phyloP scores from a whole-genome alignment of 2,113 vertebrate genomes.

The Dicaeum eximium region DNA sequence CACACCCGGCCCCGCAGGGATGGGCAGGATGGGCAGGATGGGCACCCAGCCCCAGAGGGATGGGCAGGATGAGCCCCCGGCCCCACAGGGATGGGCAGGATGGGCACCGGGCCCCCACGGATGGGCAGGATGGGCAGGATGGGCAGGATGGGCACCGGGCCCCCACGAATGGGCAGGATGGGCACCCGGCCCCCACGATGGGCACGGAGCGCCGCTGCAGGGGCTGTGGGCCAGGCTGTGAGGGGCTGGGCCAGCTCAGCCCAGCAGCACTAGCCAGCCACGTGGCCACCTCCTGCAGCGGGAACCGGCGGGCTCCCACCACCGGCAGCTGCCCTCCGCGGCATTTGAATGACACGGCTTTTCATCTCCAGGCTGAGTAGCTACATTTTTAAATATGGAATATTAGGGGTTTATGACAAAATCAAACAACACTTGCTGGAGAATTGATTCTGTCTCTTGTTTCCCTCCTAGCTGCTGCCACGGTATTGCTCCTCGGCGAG shows the following conservation, averaged over 20 bases:
- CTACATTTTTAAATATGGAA: constrained; percentile 9
- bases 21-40: too few species aligned
- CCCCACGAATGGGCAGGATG: too few species aligned
- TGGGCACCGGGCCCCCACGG: too few species aligned
- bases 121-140: too few species aligned
- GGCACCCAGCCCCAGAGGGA: too few species aligned
- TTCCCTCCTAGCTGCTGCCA: not conserved
- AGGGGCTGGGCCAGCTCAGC: not conserved
- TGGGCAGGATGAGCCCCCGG: too few species aligned
- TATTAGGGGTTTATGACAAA: constrained; percentile 52
- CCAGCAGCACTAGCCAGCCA: not conserved
- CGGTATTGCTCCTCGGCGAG: not conserved
- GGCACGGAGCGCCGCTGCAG: accelerated
- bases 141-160: too few species aligned
- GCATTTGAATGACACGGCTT: not conserved
- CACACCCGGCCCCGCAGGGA: too few species aligned
- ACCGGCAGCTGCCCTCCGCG: not conserved
- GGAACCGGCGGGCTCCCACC: not conserved
- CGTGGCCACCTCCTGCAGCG: accelerated
- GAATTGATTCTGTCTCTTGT: constrained; percentile 45
- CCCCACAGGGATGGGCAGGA: too few species aligned
- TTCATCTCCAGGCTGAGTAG: not conserved
- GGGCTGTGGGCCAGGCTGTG: not conserved
- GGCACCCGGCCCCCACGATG: accelerated
- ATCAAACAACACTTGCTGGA: constrained; percentile 59